phyloP scores from a whole-genome alignment of 2,113 vertebrate species.

The Tor tambroides region DNA sequence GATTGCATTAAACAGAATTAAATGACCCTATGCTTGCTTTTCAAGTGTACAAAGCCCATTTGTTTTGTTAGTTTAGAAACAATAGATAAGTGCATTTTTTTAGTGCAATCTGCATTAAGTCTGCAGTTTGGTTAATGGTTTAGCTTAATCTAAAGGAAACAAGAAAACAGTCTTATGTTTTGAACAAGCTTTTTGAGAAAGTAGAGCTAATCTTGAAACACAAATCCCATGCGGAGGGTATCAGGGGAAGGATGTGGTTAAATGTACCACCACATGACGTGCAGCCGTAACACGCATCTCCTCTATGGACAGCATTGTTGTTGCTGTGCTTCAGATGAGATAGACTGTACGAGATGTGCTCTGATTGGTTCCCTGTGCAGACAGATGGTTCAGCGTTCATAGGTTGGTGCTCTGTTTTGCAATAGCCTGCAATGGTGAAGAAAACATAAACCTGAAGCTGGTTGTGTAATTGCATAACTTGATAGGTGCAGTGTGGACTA shows the following conservation, averaged over 20 bases:
- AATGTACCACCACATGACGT: not conserved
- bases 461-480: not conserved
- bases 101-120: not conserved
- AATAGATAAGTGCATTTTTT: too few relatives aligned
- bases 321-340: not conserved
- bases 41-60: not conserved
- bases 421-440: not conserved
- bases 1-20: not conserved
- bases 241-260: slow-evolving; percentile 49
- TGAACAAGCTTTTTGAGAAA: not conserved
- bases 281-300: too few relatives aligned
- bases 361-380: not conserved
- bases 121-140: not conserved
- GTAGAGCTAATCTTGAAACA: not conserved
- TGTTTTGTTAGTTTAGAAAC: not conserved
- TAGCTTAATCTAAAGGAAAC: not conserved
- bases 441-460: not conserved
- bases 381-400: slow-evolving; percentile 69
- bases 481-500: not conserved
- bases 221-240: not conserved
- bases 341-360: not conserved
- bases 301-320: not conserved
- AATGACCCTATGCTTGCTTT: not conserved
- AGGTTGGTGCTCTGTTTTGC: slow-evolving; percentile 51
- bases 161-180: not conserved